Evolutionary conservation across 2,888 invertebrate genomes (phyloP).

Genomic region (Andrena chrysosceles): DNA sequence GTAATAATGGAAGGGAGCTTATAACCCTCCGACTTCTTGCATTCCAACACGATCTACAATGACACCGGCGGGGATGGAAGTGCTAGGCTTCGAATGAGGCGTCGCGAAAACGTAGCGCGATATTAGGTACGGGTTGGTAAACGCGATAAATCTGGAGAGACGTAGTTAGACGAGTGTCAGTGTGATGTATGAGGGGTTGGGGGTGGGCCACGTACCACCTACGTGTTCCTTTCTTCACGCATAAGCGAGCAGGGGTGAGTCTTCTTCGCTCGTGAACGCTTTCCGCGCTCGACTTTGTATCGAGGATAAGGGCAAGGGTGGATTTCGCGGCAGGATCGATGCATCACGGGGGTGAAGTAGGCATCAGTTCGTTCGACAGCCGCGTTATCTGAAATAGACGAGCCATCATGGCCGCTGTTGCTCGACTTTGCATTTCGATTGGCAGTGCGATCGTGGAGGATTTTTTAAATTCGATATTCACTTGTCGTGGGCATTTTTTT

Average conservation of each 20-base stretch:
- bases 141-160: slow-evolving; percentile 81
- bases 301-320: slow-evolving; percentile 64
- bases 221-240: slow-evolving; percentile 61
- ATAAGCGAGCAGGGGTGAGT: slow-evolving; percentile 41
- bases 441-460: neutral
- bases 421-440: slow-evolving; percentile 15
- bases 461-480: neutral
- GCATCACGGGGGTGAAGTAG: slow-evolving; percentile 67
- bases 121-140: slow-evolving; percentile 78
- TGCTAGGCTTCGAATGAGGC: slow-evolving; percentile 52
- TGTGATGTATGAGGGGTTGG: slow-evolving; percentile 79
- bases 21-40: slow-evolving; percentile 58
- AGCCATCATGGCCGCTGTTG: slow-evolving; percentile 65
- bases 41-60: slow-evolving; percentile 65
- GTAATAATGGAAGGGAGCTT: slow-evolving; percentile 60
- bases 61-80: slow-evolving; percentile 43
- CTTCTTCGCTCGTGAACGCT: slow-evolving; percentile 44
- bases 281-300: slow-evolving; percentile 49
- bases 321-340: slow-evolving; percentile 74
- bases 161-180: slow-evolving; percentile 80
- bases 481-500: too few relatives aligned
- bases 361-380: slow-evolving; percentile 67
- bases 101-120: slow-evolving; percentile 73
- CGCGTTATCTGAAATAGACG: slow-evolving; percentile 75
- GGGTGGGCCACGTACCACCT: slow-evolving; percentile 58